Evolutionary conservation across 2,113 vertebrate genomes (phyloP).

Genomic region (Glareola pratincola): DNA sequence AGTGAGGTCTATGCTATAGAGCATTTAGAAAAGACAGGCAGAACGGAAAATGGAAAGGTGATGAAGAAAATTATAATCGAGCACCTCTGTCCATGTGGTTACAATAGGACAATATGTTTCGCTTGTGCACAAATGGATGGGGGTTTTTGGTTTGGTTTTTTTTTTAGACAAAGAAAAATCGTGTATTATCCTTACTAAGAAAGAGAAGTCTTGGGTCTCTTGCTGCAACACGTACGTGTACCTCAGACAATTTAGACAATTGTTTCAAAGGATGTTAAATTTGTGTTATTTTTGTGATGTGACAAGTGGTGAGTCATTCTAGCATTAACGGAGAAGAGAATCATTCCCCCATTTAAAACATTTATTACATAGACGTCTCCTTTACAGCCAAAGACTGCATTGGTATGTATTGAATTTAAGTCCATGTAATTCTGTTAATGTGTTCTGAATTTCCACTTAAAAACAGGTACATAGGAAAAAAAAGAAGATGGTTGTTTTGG

Average conservation of each 20-base stretch:
- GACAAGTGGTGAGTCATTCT: neutral
- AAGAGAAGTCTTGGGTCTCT: neutral
- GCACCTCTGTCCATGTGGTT: neutral
- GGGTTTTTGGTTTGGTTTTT: neutral
- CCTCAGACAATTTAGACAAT: neutral
- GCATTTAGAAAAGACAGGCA: neutral
- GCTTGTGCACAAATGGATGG: neutral
- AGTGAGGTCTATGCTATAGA: neutral
- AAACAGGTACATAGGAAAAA: neutral
- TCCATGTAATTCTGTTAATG: neutral
- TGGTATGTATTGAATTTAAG: neutral
- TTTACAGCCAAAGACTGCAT: neutral
- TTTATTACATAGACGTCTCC: neutral
- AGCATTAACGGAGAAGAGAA: neutral
- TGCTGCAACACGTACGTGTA: neutral
- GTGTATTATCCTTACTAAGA: neutral
- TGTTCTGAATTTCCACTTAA: neutral
- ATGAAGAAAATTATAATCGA: neutral
- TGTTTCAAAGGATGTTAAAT: neutral
- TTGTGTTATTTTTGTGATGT: neutral
- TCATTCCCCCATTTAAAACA: neutral
- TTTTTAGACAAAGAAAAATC: neutral
- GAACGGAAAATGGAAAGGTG: neutral
- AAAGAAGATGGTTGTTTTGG: accelerated
- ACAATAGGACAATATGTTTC: neutral